Conservation (phyloP, 2,888 invertebrate species). For the Parnassius orleans region DNA sequence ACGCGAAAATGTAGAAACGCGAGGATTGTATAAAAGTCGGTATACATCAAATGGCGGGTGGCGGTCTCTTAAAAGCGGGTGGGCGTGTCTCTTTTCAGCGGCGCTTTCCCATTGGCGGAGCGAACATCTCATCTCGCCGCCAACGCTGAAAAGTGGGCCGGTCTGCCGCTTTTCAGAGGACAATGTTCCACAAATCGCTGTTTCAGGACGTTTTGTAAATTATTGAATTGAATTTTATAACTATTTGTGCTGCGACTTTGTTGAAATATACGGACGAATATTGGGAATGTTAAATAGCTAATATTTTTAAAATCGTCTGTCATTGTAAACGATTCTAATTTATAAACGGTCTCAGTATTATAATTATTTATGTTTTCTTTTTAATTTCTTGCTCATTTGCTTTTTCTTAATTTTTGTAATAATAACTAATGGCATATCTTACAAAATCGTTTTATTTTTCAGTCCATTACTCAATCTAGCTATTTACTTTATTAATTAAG, state of each 20-base stretch:
- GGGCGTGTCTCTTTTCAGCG: conserved; percentile 76
- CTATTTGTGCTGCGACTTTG: conserved; percentile 11
- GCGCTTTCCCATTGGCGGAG: conserved; percentile 54
- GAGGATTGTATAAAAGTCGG: conserved; percentile 29
- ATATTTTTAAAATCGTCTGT: no score
- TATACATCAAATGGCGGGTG: conserved; percentile 43
- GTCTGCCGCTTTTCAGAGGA: conserved; percentile 64
- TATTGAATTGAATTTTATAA: conserved; percentile 37
- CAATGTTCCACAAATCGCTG: conserved; percentile 27
- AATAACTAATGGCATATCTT: no score
- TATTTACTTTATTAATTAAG: no score
- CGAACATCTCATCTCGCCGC: conserved; percentile 50
- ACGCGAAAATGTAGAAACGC: conserved; percentile 25
- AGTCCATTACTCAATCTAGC: no score
- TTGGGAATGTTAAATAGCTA: not conserved
- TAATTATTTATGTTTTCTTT: no score
- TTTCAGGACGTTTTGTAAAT: conserved; percentile 41
- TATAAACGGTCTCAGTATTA: no score
- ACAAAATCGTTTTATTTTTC: no score
- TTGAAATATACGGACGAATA: conserved; percentile 32
- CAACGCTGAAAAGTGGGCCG: conserved; percentile 62
- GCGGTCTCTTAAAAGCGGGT: conserved; percentile 71
- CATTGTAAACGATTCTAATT: no score
- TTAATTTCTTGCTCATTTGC: no score
- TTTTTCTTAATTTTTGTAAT: no score